Evolutionary conservation across 2,113 vertebrate genomes (phyloP), one percentile per base, ranked within the genome.

Genomic region (Piprites chloris): DNA sequence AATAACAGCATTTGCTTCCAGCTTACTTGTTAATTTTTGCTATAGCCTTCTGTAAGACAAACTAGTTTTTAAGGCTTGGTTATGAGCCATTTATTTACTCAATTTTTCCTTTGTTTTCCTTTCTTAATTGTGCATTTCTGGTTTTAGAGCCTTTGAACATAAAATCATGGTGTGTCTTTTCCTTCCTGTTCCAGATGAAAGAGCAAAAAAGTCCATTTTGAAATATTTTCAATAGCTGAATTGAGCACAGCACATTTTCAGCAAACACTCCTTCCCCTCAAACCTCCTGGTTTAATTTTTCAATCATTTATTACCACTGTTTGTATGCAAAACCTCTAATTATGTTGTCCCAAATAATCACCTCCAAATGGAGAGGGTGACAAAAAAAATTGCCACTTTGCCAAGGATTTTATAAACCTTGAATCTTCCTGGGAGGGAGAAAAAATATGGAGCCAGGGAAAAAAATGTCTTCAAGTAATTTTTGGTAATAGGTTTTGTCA

Each of bases 281-380:
- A 50, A 69, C 62, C 22, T 92, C 35, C 19, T 9, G 1, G 10
- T 68, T 92, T 65, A 74, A 84, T 56, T 90, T 94, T 93, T 59
- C 85, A 55, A 0, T 49, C 5, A 1, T 6, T 2, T 33, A 56
- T 82, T 61, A 27, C 59, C 53, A 18, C 27, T 90, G 56, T 49
- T 93, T 84, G 20, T 77, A 22, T 46, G 65, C 47, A 89, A 95
- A 93, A 56, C 28, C 23, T 14, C 52, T 90, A 75, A 95, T 88
- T 88, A 65, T 33, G 9, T 44, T 84, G 47, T 47, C 50, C 68
- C 42, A 78, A 81, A 84, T 77, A 71, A 88, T 92, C 72, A 72
- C 61, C 20, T 78, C 61, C 69, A 90, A 89, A 63, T 56, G 41
- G 28, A 72, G 22, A 77, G 5, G 6, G 11, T 72, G 52, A 84